Percentiles rank a stretch among this genome's conserved stretches.
Conservation (phyloP, 2,888 invertebrate genomes). For the Nysson spinosus region DNA sequence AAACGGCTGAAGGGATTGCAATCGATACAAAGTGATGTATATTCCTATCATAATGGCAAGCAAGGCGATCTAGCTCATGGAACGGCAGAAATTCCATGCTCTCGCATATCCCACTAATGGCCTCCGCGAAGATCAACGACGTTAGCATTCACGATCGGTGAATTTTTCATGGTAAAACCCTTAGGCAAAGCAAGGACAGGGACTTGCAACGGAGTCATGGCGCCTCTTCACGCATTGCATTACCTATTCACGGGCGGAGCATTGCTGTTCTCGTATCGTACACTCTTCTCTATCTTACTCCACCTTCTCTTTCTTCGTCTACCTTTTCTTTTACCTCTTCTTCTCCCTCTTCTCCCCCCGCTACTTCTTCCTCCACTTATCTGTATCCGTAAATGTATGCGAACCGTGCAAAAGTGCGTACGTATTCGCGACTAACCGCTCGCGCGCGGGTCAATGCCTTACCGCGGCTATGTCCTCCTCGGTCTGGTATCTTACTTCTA, state of each 20-base stretch:
- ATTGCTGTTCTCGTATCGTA: conserved; percentile 32
- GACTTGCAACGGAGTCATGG: conserved; percentile 40
- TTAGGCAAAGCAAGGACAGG: conserved; percentile 24
- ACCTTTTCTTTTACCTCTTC: not conserved
- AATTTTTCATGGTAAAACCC: conserved; percentile 27
- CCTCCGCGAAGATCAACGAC: conserved; percentile 34
- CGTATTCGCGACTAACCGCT: conserved; percentile 65
- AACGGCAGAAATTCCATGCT: conserved; percentile 43
- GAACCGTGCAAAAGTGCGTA: conserved; percentile 47
- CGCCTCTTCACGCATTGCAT: conserved; percentile 44
- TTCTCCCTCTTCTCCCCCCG: too few species aligned
- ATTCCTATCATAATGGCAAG: conserved; percentile 17
- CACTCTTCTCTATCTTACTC: conserved; percentile 14
- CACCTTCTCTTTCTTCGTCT: conserved; percentile 10
- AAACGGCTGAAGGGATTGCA: not conserved
- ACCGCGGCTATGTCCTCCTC: conserved; percentile 69
- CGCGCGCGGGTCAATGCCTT: conserved; percentile 72
- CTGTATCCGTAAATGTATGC: not conserved
- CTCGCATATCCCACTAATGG: conserved; percentile 50
- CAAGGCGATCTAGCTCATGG: conserved; percentile 9
- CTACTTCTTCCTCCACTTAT: conserved; percentile 18
- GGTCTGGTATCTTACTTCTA: conserved; percentile 52
- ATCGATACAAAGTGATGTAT: conserved; percentile 15
- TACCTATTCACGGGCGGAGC: conserved; percentile 57
- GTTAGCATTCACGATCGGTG: conserved; percentile 27